Conservation (phyloP, 2,888 invertebrate genomes). For the Eupeodes luniger region DNA sequence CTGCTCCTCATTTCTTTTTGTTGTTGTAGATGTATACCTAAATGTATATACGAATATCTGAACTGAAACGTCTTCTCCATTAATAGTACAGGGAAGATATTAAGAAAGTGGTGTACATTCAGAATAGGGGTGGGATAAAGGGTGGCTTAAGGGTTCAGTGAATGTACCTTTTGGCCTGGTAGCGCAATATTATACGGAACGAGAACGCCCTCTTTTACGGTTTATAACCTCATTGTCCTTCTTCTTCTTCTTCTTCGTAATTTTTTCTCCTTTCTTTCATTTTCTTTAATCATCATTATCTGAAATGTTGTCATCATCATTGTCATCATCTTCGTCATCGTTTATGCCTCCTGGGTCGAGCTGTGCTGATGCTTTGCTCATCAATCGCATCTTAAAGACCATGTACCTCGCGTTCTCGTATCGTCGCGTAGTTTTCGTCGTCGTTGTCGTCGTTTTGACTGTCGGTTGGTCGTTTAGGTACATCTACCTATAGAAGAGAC, state of each 20-base stretch:
- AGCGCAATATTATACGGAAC: conserved; percentile 47
- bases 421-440: neutral
- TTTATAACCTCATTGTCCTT: conserved; percentile 76
- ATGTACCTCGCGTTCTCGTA: conserved; percentile 30
- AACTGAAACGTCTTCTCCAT: conserved; percentile 66
- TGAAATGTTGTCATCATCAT: conserved; percentile 64
- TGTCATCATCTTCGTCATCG: conserved; percentile 34
- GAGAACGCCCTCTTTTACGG: conserved; percentile 74
- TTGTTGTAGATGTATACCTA: too few relatives aligned
- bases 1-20: conserved; percentile 20
- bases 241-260: conserved; percentile 23
- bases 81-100: conserved; percentile 69
- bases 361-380: conserved; percentile 32
- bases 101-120: conserved; percentile 33
- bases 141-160: conserved; percentile 62
- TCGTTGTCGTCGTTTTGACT: neutral
- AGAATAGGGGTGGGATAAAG: neutral
- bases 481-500: conserved; percentile 6
- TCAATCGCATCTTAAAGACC: conserved; percentile 65
- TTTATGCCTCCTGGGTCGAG: neutral
- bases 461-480: too few relatives aligned
- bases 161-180: conserved; percentile 73
- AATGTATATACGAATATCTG: too few relatives aligned
- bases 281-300: conserved; percentile 75
- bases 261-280: neutral